Conservation (phyloP, 2,888 invertebrate genomes). For the Pachycephus smyrnensis region DNA sequence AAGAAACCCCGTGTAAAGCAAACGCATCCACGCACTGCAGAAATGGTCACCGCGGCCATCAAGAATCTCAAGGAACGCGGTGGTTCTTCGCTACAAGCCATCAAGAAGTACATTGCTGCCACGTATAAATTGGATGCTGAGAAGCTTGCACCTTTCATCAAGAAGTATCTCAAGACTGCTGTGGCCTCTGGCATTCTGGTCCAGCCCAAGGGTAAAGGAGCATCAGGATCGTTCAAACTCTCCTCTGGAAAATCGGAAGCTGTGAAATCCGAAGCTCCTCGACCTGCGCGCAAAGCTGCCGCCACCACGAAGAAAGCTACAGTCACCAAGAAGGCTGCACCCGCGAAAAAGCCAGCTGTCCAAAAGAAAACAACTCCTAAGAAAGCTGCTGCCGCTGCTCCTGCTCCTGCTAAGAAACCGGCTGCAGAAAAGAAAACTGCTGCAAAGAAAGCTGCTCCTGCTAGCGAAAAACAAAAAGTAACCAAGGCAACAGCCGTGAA, state of each 20-base stretch:
- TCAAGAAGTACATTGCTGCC: slow-evolving; percentile 74
- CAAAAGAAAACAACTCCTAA: slow-evolving; percentile 35
- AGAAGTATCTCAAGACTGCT: slow-evolving; percentile 71
- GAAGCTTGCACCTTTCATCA: slow-evolving; percentile 72
- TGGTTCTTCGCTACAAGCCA: slow-evolving; percentile 73
- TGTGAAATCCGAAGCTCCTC: slow-evolving; percentile 25
- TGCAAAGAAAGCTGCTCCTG: slow-evolving; percentile 15
- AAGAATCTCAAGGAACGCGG: slow-evolving; percentile 70
- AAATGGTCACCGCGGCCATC: slow-evolving; percentile 73
- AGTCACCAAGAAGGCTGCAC: slow-evolving; percentile 31
- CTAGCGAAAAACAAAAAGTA: slow-evolving; percentile 15
- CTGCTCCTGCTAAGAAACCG: neutral
- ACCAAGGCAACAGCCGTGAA: slow-evolving; percentile 24
- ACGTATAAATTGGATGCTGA: slow-evolving; percentile 73
- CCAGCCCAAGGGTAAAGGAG: slow-evolving; percentile 72
- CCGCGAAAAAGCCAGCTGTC: slow-evolving; percentile 28
- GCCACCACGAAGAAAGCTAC: slow-evolving; percentile 44
- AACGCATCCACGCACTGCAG: slow-evolving; percentile 68
- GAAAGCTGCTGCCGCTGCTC: slow-evolving; percentile 30
- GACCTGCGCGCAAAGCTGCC: slow-evolving; percentile 44
- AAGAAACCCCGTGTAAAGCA: slow-evolving; percentile 62
- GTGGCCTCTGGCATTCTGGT: slow-evolving; percentile 70
- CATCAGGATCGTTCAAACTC: slow-evolving; percentile 69
- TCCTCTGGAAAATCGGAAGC: slow-evolving; percentile 44
- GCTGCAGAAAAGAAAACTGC: slow-evolving; percentile 11